Percentiles rank a stretch among this genome's conserved stretches.
phyloP scores from a whole-genome alignment of 2,113 vertebrate species.

The Dromiciops gliroides region DNA sequence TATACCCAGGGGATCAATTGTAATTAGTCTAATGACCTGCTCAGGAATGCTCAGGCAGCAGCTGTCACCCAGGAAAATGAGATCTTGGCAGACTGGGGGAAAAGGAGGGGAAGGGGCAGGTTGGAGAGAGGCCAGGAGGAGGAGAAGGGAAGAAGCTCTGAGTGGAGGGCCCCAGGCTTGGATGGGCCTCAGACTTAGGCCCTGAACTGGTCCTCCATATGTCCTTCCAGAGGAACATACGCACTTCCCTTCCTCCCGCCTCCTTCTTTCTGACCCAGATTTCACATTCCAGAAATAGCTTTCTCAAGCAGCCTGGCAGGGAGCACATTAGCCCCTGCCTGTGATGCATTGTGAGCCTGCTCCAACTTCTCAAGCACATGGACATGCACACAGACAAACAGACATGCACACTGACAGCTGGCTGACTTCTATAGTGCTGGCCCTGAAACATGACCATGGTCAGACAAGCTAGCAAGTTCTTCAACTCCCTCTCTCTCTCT shows the following conservation, averaged over 20 bases:
- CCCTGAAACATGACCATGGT: neutral
- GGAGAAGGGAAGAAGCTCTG: neutral
- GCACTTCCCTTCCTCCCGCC: conserved; percentile 64
- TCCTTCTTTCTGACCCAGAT: conserved; percentile 86
- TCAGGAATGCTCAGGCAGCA: neutral
- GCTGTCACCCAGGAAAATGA: neutral
- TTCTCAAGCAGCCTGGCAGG: conserved; percentile 80
- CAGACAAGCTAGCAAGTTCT: neutral
- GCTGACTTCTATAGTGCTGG: neutral
- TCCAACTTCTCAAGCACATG: neutral
- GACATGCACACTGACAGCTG: neutral
- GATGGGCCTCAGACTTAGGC: neutral
- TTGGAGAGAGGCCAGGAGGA: neutral
- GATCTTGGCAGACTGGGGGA: neutral
- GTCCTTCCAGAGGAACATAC: conserved; percentile 44
- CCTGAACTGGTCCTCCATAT: neutral
- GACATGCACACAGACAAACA: neutral
- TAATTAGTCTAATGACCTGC: neutral
- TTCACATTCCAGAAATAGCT: conserved; percentile 85
- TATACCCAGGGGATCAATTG: neutral
- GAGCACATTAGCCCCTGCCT: conserved; percentile 62
- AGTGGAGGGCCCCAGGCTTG: neutral
- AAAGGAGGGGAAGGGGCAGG: neutral
- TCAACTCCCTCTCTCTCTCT: neutral
- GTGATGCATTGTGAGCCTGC: neutral